Conservation (phyloP, 2,888 invertebrate genomes). For the Latrodectus elegans region DNA sequence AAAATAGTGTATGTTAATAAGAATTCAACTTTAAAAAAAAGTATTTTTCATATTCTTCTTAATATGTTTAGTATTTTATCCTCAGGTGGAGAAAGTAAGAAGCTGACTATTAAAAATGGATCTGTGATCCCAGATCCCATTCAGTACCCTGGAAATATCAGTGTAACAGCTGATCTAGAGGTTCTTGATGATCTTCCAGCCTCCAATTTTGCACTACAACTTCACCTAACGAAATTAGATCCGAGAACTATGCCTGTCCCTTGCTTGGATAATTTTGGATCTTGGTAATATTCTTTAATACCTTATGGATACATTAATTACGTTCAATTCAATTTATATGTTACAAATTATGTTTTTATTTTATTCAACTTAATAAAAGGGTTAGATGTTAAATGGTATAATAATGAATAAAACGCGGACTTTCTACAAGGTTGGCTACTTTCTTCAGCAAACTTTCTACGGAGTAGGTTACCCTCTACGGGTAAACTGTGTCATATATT, state of each 20-base stretch:
- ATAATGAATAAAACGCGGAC: too few species aligned
- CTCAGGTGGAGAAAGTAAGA: conserved; percentile 36
- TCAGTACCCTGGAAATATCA: conserved; percentile 52
- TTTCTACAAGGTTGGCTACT: too few species aligned
- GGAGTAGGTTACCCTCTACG: too few species aligned
- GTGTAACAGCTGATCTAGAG: conserved; percentile 10
- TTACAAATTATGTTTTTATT: too few species aligned
- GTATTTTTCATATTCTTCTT: too few species aligned
- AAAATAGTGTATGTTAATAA: too few species aligned
- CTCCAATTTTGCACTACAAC: conserved; percentile 17
- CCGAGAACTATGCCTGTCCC: conserved; percentile 48
- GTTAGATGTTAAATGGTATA: too few species aligned
- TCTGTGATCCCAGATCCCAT: conserved; percentile 51
- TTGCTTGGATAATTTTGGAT: conserved; percentile 47
- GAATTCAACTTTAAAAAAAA: too few species aligned
- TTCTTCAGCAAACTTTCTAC: too few species aligned
- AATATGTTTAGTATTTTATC: neutral
- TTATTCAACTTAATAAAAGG: too few species aligned
- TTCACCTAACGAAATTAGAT: conserved; percentile 31
- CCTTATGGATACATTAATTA: neutral
- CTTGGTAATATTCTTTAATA: conserved; percentile 33
- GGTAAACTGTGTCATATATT: too few species aligned
- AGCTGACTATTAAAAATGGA: conserved; percentile 17
- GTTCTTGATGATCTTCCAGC: conserved; percentile 43
- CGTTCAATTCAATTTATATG: too few species aligned